Evolutionary conservation across 1,140 invertebrate genomes (phyloP).

Genomic region (Bombus waltoni): DNA sequence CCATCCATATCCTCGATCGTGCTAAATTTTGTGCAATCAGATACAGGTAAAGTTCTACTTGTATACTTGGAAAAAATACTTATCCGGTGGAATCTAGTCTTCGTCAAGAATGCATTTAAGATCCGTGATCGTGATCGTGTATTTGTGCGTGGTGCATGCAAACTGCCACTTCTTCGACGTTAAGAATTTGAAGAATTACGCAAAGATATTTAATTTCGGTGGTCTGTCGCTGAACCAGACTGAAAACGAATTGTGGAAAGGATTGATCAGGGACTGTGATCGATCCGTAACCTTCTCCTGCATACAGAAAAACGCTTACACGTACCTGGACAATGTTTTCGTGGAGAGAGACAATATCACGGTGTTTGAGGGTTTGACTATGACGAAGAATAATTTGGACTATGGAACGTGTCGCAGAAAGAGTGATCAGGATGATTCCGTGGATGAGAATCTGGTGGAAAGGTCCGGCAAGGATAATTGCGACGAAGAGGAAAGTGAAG

Average conservation of each 20-base stretch:
- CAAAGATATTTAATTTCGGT: conserved; percentile 67
- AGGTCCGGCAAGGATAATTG: conserved; percentile 55
- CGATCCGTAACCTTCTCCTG: conserved; percentile 86
- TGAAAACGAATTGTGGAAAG: conserved; percentile 88
- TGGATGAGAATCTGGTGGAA: conserved; percentile 76
- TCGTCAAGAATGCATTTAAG: conserved; percentile 67
- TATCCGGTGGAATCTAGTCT: too few species aligned
- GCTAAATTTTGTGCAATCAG: neutral
- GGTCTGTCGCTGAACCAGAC: conserved; percentile 74
- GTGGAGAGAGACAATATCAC: conserved; percentile 86
- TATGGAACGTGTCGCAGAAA: conserved; percentile 82
- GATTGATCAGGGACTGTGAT: conserved; percentile 87
- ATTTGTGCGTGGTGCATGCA: conserved; percentile 40
- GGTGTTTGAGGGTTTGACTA: conserved; percentile 87
- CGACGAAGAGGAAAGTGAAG: conserved; percentile 72
- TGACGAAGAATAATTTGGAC: conserved; percentile 87
- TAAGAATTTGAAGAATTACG: conserved; percentile 68
- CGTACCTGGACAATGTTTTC: conserved; percentile 86
- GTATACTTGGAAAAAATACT: too few species aligned
- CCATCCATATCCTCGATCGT: neutral
- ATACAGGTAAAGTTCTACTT: too few species aligned
- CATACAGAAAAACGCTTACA: conserved; percentile 89
- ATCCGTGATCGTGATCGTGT: conserved; percentile 62
- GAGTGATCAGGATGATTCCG: conserved; percentile 72
- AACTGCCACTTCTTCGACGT: conserved; percentile 69